A percentile compares a stretch with the other conserved stretches of the same genome.
These are phyloP conservation scores for Bettongia penicillata DNA, from an alignment of 2,113 vertebrate species.

Conservation along the genomic window DNA sequence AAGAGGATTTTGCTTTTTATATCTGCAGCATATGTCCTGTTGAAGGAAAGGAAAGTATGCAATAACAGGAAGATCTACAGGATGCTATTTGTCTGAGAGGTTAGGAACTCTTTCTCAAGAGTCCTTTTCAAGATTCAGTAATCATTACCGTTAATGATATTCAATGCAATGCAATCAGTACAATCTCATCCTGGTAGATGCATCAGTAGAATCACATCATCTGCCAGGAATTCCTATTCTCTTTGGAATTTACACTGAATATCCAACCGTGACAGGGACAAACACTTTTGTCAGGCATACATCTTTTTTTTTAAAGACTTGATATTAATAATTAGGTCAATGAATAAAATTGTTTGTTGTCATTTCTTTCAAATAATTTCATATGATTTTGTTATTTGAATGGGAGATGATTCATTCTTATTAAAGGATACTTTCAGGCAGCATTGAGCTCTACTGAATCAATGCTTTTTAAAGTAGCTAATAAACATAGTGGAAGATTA, in stretches of 20 bases:
- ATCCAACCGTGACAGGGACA: not conserved
- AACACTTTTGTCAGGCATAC: not conserved
- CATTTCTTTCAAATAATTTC: not conserved
- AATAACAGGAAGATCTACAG: not conserved
- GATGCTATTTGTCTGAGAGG: not conserved
- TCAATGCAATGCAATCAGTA: not conserved
- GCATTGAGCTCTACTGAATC: not conserved
- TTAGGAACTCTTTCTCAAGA: not conserved
- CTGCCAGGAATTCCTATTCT: not conserved
- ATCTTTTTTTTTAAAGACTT: not conserved
- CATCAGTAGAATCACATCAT: not conserved
- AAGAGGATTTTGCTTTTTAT: conserved; percentile 32
- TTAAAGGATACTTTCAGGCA: not conserved
- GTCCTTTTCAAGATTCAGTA: not conserved
- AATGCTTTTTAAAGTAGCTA: not conserved
- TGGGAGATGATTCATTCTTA: not conserved
- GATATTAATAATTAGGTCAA: not conserved
- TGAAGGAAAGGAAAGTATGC: not conserved
- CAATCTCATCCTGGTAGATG: not conserved
- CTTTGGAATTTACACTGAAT: not conserved
- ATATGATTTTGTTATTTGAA: not conserved
- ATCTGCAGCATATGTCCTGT: not conserved
- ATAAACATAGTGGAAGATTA: not conserved
- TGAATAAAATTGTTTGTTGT: not conserved
- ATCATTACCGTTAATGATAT: not conserved